Evolutionary conservation across 2,797 vertebrate species (phyloP).

Genomic region (Artibeus jamaicensis): DNA sequence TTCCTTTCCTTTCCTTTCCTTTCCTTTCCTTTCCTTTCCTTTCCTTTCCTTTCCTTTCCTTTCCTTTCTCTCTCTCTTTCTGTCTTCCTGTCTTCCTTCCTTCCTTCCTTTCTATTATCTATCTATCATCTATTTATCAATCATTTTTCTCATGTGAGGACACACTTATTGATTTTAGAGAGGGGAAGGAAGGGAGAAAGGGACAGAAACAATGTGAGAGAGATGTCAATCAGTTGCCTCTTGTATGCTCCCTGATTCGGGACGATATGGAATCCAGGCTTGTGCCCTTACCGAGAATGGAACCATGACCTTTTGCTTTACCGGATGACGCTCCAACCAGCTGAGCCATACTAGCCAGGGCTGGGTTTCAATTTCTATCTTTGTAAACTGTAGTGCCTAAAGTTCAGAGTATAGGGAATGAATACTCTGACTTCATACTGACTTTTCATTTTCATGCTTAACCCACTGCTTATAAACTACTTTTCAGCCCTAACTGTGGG

Average conservation of each 20-base stretch:
- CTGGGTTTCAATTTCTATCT: conserved; percentile 7
- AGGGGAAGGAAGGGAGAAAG: not conserved
- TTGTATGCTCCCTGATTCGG: not conserved
- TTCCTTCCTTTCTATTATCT: too few relatives aligned
- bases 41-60: too few relatives aligned
- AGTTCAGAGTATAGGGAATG: not conserved
- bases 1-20: too few relatives aligned
- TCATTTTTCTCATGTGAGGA: not conserved
- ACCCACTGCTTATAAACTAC: not conserved
- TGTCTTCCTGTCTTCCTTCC: too few relatives aligned
- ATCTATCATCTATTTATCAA: too few relatives aligned
- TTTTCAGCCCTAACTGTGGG: not conserved
- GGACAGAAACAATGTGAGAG: not conserved
- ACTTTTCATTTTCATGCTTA: not conserved
- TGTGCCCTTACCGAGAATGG: not conserved
- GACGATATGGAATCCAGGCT: not conserved
- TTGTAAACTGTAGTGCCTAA: not conserved
- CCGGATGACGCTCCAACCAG: not conserved
- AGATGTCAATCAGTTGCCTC: not conserved
- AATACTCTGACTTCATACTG: conserved; percentile 5
- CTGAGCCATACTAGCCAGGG: not conserved
- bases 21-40: too few relatives aligned
- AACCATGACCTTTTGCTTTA: not conserved
- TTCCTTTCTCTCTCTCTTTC: too few relatives aligned
- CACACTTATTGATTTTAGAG: not conserved